These are phyloP conservation scores for Sturnira hondurensis DNA, from an alignment of 2,113 vertebrate species.

Conservation along the genomic window DNA sequence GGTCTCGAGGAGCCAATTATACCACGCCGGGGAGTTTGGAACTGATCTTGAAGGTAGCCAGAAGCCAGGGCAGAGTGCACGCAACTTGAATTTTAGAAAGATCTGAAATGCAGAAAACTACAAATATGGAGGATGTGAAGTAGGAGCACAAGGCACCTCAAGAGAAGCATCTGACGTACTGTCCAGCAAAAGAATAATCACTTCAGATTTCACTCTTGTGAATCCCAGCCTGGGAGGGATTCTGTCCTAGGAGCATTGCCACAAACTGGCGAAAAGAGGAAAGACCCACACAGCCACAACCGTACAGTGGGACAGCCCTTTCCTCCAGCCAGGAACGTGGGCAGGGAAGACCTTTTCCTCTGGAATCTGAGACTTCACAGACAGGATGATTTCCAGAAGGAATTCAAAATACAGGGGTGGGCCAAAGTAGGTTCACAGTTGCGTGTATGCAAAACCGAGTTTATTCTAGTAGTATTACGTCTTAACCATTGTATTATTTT, in stretches of 20 bases:
- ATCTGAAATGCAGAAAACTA: not conserved
- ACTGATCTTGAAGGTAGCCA: not conserved
- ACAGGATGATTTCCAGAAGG: not conserved
- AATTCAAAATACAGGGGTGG: not conserved
- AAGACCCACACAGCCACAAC: rapidly evolving
- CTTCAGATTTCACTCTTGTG: not conserved
- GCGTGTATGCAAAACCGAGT: too few species aligned
- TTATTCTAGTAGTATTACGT: too few species aligned
- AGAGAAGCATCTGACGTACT: not conserved
- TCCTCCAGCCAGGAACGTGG: not conserved
- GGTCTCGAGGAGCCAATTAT: not conserved
- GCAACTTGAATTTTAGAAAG: not conserved
- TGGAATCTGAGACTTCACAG: not conserved
- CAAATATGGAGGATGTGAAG: not conserved
- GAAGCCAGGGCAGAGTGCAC: not conserved
- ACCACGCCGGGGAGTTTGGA: not conserved
- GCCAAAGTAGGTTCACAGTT: not conserved
- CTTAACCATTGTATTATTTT: not conserved
- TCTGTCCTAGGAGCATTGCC: not conserved
- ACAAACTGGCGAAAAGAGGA: not conserved
- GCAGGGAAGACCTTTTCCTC: not conserved
- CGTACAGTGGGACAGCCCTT: rapidly evolving
- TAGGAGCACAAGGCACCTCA: not conserved
- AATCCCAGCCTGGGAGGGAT: not conserved
- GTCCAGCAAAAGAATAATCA: not conserved